These are phyloP conservation scores for Pipistrellus pipistrellus DNA, from an alignment of 2,797 vertebrate species.

Conservation along the genomic window DNA sequence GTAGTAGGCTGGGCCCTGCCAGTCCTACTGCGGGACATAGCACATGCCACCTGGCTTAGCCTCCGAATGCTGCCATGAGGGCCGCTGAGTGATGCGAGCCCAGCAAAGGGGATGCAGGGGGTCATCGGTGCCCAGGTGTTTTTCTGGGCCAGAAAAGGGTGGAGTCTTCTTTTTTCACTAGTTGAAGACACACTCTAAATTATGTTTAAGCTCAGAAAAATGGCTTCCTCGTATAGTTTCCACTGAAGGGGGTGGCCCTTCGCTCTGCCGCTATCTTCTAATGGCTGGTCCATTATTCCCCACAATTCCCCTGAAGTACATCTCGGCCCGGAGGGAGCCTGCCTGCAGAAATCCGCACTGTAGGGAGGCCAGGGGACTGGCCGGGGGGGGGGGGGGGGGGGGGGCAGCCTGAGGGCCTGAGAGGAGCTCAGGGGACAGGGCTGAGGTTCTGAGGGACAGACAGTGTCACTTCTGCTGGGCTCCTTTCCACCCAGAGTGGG, in stretches of 20 bases:
- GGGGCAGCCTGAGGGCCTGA: neutral
- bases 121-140: neutral
- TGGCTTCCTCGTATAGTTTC: neutral
- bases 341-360: neutral
- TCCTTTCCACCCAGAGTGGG: neutral
- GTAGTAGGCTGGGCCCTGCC: neutral
- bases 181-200: neutral
- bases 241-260: neutral
- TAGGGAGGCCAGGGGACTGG: neutral
- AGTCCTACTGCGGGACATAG: rapidly evolving
- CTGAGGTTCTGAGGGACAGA: neutral
- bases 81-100: neutral
- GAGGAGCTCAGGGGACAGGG: neutral
- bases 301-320: neutral
- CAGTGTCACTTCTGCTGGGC: neutral
- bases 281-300: rapidly evolving
- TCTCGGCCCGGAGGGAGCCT: neutral
- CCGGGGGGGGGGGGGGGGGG: neutral
- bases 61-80: neutral
- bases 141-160: neutral
- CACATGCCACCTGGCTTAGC: neutral
- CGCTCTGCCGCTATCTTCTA: neutral
- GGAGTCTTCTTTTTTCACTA: neutral
- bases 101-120: neutral
- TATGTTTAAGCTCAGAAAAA: conserved; percentile 11